Conservation (phyloP, 2,113 vertebrate genomes). For the Zapus hudsonius region DNA sequence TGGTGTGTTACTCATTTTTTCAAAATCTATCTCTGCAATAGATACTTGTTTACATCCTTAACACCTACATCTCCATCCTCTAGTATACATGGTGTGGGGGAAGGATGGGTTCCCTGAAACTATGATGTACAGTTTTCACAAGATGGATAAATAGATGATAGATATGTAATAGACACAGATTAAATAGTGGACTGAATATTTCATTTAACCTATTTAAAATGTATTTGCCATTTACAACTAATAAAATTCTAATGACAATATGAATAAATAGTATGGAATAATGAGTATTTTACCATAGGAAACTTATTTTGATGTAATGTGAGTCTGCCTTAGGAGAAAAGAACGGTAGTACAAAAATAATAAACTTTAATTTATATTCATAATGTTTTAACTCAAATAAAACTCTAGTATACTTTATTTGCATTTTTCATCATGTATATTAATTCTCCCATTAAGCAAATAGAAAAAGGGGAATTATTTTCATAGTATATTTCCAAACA, state of each 20-base stretch:
- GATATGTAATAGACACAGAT: background rate
- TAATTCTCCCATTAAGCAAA: background rate
- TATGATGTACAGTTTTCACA: background rate
- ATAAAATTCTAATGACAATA: constrained; percentile 11
- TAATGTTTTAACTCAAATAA: constrained; percentile 43
- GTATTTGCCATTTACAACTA: background rate
- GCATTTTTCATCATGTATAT: background rate
- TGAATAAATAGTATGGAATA: constrained; percentile 5
- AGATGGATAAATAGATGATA: background rate
- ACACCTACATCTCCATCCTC: background rate
- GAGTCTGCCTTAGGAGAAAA: background rate
- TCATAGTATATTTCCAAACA: constrained; percentile 10
- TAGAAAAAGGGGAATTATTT: background rate
- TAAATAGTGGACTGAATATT: background rate
- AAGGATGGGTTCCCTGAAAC: background rate
- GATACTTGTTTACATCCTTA: background rate
- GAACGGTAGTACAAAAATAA: constrained; percentile 37
- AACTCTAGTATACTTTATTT: background rate
- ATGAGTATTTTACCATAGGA: constrained; percentile 17
- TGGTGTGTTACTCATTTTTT: background rate
- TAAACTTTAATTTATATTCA: constrained; percentile 34
- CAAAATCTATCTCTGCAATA: background rate
- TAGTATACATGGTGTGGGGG: background rate
- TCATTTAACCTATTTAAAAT: background rate
- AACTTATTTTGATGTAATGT: constrained; percentile 38